These are phyloP conservation scores for Pomatorhinus ruficollis DNA, from an alignment of 2,113 vertebrate species.

Conservation along the genomic window DNA sequence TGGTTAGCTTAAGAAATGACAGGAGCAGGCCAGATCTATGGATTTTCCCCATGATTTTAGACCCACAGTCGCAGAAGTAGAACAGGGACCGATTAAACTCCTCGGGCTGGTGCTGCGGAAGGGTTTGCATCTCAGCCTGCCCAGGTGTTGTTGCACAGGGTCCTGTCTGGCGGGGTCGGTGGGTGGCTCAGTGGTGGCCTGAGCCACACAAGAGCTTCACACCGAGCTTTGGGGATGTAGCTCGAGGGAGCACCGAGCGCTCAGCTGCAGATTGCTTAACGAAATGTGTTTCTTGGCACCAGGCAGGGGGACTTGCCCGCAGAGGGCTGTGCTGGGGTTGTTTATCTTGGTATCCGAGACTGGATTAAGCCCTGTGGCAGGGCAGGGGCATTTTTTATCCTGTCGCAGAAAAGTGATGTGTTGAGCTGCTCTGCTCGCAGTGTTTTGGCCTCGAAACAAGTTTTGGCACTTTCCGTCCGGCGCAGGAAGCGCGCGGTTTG, in stretches of 20 bases:
- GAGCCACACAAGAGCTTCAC: background rate
- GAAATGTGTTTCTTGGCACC: background rate
- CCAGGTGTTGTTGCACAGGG: background rate
- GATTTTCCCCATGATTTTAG: background rate
- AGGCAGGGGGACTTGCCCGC: rapidly evolving
- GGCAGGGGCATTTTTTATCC: background rate
- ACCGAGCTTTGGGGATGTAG: rapidly evolving
- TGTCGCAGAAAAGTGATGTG: background rate
- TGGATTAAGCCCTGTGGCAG: background rate
- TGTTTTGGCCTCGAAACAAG: background rate
- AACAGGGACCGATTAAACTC: background rate
- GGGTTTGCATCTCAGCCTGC: background rate
- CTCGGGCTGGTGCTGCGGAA: background rate
- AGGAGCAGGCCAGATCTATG: background rate
- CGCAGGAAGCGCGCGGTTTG: background rate
- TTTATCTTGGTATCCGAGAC: background rate
- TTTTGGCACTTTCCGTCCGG: rapidly evolving
- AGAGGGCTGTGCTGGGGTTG: background rate
- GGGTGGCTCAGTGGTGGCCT: background rate
- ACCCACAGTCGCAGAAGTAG: background rate
- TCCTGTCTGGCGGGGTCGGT: rapidly evolving
- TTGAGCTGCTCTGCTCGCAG: background rate
- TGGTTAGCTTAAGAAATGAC: rapidly evolving
- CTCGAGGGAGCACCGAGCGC: background rate
- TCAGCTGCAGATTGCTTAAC: background rate